These are phyloP conservation scores for Drosophila trapezifrons DNA, from an alignment of 1,140 invertebrate genomes.

Conservation along the genomic window DNA sequence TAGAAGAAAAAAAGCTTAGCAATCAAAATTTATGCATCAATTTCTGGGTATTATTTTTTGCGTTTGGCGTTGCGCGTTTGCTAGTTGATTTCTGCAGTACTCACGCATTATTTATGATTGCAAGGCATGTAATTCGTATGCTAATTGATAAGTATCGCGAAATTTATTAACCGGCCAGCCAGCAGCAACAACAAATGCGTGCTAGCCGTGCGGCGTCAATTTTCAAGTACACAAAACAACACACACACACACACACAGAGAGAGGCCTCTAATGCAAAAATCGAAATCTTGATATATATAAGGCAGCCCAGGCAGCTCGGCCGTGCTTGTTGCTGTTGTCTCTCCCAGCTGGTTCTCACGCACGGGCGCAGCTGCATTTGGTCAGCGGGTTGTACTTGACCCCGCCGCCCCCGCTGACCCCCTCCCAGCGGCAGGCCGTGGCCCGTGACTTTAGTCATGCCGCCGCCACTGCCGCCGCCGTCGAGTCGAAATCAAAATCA, in stretches of 20 bases:
- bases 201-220: conserved; percentile 77
- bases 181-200: conserved; percentile 69
- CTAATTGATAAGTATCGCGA: conserved; percentile 83
- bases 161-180: conserved; percentile 79
- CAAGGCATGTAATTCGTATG: conserved; percentile 83
- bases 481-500: conserved; percentile 75
- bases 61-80: conserved; percentile 1
- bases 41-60: conserved; percentile 29
- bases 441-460: conserved; percentile 74
- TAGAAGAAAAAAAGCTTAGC: conserved; percentile 25
- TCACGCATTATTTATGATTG: conserved; percentile 84
- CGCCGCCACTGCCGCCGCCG: conserved; percentile 40
- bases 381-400: conserved; percentile 63
- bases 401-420: conserved; percentile 38
- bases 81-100: conserved; percentile 50
- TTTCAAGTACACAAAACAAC: conserved; percentile 70
- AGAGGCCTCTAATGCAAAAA: conserved; percentile 68
- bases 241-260: conserved; percentile 6
- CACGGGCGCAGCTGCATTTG: conserved; percentile 76
- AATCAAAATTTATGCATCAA: conserved; percentile 78
- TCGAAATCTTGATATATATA: conserved; percentile 81
- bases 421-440: conserved; percentile 28
- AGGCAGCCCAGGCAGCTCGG: conserved; percentile 44
- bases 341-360: conserved; percentile 72
- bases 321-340: conserved; percentile 34